Conservation (phyloP, 2,888 invertebrate species). For the Microctonus aethiopoides region DNA sequence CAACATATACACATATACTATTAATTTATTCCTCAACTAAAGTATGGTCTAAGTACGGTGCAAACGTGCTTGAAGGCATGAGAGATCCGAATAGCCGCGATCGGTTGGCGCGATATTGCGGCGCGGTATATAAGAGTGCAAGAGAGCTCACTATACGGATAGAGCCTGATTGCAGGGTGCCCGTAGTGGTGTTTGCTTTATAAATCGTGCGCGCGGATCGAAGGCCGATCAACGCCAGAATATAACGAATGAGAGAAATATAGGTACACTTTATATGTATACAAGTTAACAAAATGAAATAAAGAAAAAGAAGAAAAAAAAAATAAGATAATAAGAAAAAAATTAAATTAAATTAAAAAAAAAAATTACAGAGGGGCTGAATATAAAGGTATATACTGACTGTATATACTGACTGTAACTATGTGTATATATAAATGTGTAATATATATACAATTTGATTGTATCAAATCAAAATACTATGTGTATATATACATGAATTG, state of each 20-base stretch:
- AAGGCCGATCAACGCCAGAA: constrained; percentile 24
- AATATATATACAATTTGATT: constrained; percentile 14
- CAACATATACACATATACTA: constrained; percentile 56
- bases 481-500: constrained; percentile 18
- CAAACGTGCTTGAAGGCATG: constrained; percentile 60
- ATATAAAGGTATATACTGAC: too few relatives aligned
- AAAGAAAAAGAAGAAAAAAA: too few relatives aligned
- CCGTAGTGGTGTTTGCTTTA: constrained; percentile 64
- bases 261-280: constrained; percentile 8
- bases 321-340: constrained; percentile 2
- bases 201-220: constrained; percentile 56
- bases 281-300: constrained; percentile 20
- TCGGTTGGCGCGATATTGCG: constrained; percentile 52
- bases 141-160: constrained; percentile 42
- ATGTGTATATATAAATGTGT: background rate
- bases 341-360: background rate
- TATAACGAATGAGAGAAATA: constrained; percentile 15
- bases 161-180: constrained; percentile 63
- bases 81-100: constrained; percentile 53
- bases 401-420: background rate
- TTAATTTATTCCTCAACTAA: constrained; percentile 62
- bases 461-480: constrained; percentile 29
- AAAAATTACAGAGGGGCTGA: too few relatives aligned
- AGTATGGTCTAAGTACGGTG: constrained; percentile 63
- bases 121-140: constrained; percentile 18